Percentiles rank a stretch among this genome's conserved stretches.
phyloP scores from a whole-genome alignment of 2,888 invertebrate species.

The Himalopsyche tibetana region DNA sequence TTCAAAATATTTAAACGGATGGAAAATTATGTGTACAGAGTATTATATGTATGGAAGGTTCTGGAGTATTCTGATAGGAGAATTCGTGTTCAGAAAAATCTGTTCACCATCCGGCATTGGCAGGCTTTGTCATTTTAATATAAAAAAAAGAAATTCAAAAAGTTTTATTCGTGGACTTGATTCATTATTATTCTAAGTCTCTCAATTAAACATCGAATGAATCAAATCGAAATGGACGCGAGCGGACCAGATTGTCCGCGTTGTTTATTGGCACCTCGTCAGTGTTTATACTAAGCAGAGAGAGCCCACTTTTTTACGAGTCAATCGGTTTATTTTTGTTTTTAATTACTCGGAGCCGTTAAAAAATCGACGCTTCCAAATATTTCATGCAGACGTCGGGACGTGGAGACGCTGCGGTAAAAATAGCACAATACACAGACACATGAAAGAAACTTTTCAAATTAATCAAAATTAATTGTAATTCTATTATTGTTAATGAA shows the following conservation, averaged over 20 bases:
- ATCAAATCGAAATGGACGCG: slow-evolving; percentile 18
- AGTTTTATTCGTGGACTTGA: not conserved
- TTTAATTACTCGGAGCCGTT: slow-evolving; percentile 74
- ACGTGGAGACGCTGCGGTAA: slow-evolving; percentile 51
- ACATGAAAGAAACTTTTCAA: slow-evolving; percentile 12
- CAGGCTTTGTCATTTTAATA: too few relatives aligned
- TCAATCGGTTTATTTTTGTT: slow-evolving; percentile 75
- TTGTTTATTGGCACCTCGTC: slow-evolving; percentile 34
- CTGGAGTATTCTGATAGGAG: too few relatives aligned
- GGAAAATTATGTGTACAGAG: too few relatives aligned
- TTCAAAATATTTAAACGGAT: too few relatives aligned
- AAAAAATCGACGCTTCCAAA: slow-evolving; percentile 65
- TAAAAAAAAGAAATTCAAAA: too few relatives aligned
- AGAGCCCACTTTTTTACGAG: slow-evolving; percentile 62
- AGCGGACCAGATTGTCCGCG: slow-evolving; percentile 7
- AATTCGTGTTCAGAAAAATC: too few relatives aligned
- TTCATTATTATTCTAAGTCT: not conserved
- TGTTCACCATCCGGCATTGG: too few relatives aligned
- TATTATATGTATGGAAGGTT: too few relatives aligned
- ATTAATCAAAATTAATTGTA: not conserved
- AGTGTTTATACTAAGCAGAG: slow-evolving; percentile 55
- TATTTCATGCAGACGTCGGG: slow-evolving; percentile 62
- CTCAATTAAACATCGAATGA: slow-evolving; percentile 18
- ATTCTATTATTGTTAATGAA: too few relatives aligned
- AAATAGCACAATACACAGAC: slow-evolving; percentile 48